Evolutionary conservation across 2,888 invertebrate genomes (phyloP), one percentile per base, ranked within the genome.

Genomic region (Parnassius apollo): DNA sequence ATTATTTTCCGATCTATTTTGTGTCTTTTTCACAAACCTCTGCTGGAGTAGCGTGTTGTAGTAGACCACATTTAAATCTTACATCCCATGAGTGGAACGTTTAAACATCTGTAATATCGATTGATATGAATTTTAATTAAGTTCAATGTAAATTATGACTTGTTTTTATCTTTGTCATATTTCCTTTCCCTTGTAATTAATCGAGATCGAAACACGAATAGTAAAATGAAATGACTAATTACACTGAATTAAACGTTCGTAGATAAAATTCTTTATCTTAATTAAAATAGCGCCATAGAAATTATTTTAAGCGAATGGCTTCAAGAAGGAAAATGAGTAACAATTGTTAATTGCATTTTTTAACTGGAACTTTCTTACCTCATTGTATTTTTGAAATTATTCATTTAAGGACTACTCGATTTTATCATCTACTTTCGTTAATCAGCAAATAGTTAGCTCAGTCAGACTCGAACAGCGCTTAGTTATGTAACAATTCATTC

Each of bases 251-350:
- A 59, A 58, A 55, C 51, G 44, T 55, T 35, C 58, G 64, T 46
- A 62, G 65, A 67, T 62, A 66, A 66, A 45, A 57, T n/a, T 55
- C 63, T 67, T 69, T 67, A 69, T 69, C 68, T 68, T 67, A 69
- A 68, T 68, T 67, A 69, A 62, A 64, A 69, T 67, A 65, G 61
- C 61, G 68, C 63, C 68, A 55, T 55, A 64, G 65, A 65, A 66
- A 66, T 68, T 64, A 68, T 67, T 69, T 66, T 59, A 57, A 62
- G 61, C 56, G 65, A 66, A 67, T 65, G 61, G 62, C 63, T 51
- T n/a, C 12, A 45, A 55, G 50, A 22, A 35, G 35, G 51, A 60
- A 64, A 55, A 9, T 44, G 25, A n/a, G 25, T 59, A 59, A 59
- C 59, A 22, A 59, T 56, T 55, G 54, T 59, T 50, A 50, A 51